Evolutionary conservation across 1,140 invertebrate species (phyloP).

Genomic region (Telenomus remus): DNA sequence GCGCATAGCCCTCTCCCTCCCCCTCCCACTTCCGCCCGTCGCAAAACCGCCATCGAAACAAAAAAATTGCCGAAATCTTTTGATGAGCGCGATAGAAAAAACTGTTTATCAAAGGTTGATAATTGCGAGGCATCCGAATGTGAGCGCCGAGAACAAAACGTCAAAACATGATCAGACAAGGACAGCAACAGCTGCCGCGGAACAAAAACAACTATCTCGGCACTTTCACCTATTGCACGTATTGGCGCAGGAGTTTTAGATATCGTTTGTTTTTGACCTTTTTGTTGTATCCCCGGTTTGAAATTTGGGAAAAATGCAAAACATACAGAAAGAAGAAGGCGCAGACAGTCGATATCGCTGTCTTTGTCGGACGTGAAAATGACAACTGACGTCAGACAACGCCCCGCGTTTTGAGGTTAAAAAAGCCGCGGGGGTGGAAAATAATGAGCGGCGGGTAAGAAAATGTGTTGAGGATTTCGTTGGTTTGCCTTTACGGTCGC

Average conservation of each 20-base stretch:
- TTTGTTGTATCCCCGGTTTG: too few species aligned
- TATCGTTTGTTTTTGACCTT: too few species aligned
- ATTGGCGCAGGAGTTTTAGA: too few species aligned
- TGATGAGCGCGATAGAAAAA: background rate
- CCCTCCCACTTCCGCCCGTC: background rate
- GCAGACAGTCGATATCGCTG: background rate
- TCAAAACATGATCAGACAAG: slow-evolving; percentile 25
- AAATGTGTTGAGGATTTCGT: too few species aligned
- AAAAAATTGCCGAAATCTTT: background rate
- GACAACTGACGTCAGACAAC: slow-evolving; percentile 35
- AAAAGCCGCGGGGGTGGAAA: background rate
- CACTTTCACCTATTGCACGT: background rate
- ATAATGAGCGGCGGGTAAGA: background rate
- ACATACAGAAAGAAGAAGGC: background rate
- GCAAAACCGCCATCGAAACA: background rate
- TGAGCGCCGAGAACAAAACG: slow-evolving; percentile 9
- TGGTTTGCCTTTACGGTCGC: background rate
- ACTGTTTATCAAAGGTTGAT: background rate
- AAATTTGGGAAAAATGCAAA: background rate
- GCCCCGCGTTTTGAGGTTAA: slow-evolving; percentile 24
- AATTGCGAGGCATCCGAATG: slow-evolving; percentile 2
- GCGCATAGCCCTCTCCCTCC: slow-evolving; percentile 7
- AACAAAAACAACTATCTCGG: slow-evolving; percentile 6
- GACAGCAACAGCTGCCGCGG: background rate
- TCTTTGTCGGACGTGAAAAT: slow-evolving; percentile 1